phyloP scores from a whole-genome alignment of 1,140 invertebrate genomes.

The Sarcophaga bullata region DNA sequence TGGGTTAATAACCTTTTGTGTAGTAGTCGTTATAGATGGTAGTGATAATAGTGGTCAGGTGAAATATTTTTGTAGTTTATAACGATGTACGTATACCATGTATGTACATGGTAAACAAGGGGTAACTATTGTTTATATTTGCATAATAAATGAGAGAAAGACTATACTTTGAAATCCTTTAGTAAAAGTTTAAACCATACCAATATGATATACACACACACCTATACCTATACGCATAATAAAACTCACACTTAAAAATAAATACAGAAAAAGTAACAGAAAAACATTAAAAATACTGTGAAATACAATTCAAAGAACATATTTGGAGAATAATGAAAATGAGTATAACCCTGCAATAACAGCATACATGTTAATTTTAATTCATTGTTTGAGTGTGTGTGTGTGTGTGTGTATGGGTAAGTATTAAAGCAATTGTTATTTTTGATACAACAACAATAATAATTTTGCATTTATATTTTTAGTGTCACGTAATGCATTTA shows the following conservation, averaged over 20 bases:
- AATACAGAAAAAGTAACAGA: background rate
- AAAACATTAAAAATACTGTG: background rate
- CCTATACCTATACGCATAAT: background rate
- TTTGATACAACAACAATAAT: background rate
- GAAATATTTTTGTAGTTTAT: constrained; percentile 14
- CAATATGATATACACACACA: background rate
- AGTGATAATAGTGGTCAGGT: constrained; percentile 13
- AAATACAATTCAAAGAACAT: background rate
- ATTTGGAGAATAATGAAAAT: constrained; percentile 24
- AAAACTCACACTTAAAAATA: background rate
- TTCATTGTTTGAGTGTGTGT: background rate
- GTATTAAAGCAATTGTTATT: constrained; percentile 35
- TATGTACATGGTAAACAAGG: background rate
- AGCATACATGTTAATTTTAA: constrained; percentile 21
- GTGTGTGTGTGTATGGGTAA: background rate
- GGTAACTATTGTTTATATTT: constrained; percentile 34
- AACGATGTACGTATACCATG: background rate
- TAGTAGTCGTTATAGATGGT: background rate
- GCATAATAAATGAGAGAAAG: constrained; percentile 34
- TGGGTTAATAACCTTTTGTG: background rate
- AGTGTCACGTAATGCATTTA: constrained; percentile 39
- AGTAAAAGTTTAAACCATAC: constrained; percentile 25
- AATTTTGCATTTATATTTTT: background rate
- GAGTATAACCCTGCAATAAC: constrained; percentile 20
- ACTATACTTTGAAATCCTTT: background rate